A percentile compares a stretch with the other conserved stretches of the same genome.
Evolutionary conservation across 2,113 vertebrate species (phyloP).

Genomic region (Tyrannus savana): DNA sequence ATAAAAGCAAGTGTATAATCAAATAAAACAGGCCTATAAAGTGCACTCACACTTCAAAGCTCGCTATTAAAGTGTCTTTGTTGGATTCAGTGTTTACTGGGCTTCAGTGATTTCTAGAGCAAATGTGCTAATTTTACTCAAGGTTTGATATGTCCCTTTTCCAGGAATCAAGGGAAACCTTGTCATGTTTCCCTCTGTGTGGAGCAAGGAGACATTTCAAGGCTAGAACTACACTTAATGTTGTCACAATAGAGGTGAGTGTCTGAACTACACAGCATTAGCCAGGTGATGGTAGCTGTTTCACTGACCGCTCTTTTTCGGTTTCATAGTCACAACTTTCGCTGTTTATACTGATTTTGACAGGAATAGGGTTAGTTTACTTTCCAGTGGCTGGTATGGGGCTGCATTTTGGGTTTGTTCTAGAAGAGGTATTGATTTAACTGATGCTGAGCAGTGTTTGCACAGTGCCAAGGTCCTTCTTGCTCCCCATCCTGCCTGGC

Average conservation of each 20-base stretch:
- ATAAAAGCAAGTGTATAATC: conserved; percentile 45
- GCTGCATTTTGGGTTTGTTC: not conserved
- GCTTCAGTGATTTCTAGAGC: not conserved
- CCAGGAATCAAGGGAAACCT: not conserved
- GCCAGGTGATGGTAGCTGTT: fast-evolving
- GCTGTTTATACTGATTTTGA: not conserved
- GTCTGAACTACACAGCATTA: not conserved
- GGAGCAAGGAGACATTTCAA: not conserved
- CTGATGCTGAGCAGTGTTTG: fast-evolving
- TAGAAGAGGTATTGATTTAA: not conserved
- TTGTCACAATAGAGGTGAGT: fast-evolving
- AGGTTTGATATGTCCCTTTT: not conserved
- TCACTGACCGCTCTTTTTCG: not conserved
- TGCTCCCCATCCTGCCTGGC: fast-evolving
- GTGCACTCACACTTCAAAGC: not conserved
- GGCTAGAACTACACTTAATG: not conserved
- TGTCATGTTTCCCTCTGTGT: not conserved
- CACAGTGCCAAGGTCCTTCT: not conserved
- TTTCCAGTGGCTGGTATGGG: fast-evolving
- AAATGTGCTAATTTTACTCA: not conserved
- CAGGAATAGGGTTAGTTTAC: not conserved
- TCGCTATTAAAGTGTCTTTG: not conserved
- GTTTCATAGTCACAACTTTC: not conserved
- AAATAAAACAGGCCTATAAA: conserved; percentile 4
- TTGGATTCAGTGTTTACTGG: not conserved